Evolutionary conservation across 1,140 invertebrate species (phyloP).

Genomic region (Scaptomyza graminum): DNA sequence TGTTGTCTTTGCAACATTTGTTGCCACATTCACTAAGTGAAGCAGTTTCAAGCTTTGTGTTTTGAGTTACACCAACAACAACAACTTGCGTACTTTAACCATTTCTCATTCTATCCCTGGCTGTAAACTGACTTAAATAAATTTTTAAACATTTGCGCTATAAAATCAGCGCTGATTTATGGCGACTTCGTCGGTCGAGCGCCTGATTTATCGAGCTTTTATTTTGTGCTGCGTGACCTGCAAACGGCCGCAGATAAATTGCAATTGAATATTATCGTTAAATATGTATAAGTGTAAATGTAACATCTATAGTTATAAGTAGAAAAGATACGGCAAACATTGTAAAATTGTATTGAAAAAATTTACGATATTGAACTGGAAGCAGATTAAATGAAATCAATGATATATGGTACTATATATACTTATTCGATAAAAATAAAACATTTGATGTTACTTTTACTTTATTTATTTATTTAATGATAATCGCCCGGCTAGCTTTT

Average conservation of each 20-base stretch:
- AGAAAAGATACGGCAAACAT: not conserved
- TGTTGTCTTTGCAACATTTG: constrained; percentile 31
- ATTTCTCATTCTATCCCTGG: no score
- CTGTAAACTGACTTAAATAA: constrained; percentile 11
- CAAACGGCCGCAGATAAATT: constrained; percentile 22
- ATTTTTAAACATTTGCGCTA: constrained; percentile 22
- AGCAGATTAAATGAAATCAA: no score
- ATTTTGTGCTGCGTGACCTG: constrained; percentile 20
- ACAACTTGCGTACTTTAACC: not conserved
- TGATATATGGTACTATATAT: no score
- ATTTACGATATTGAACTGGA: no score
- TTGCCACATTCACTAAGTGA: constrained; percentile 5
- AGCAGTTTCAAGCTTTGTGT: constrained; percentile 1
- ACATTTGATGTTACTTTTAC: no score
- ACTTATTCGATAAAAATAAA: no score
- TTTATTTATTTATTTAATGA: no score
- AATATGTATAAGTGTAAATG: not conserved
- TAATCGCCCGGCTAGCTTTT: no score
- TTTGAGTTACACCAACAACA: not conserved
- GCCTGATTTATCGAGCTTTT: constrained; percentile 31
- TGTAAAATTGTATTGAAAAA: not conserved
- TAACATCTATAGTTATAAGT: not conserved
- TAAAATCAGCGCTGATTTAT: constrained; percentile 48
- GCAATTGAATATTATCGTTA: constrained; percentile 28
- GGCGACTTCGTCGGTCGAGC: constrained; percentile 30